Percentiles rank a stretch among this genome's conserved stretches.
Conservation (phyloP, 2,797 vertebrate species). For the Lerista edwardsae region DNA sequence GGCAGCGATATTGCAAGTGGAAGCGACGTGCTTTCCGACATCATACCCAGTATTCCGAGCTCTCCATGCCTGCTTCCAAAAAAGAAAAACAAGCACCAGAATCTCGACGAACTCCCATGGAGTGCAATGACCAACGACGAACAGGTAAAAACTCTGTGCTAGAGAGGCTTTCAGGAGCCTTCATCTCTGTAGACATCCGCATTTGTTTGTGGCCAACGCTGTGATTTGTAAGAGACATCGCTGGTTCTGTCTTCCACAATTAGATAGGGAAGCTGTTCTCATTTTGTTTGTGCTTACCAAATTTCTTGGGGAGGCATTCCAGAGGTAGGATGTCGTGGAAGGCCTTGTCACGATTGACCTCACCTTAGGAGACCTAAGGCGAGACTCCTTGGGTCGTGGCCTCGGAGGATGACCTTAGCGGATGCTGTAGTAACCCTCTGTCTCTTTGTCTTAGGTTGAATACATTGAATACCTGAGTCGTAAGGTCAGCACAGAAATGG, state of each 20-base stretch:
- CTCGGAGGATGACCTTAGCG: not conserved
- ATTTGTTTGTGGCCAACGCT: conserved; percentile 6
- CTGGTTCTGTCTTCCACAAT: no score
- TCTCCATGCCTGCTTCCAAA: conserved; percentile 95
- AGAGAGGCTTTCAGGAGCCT: not conserved
- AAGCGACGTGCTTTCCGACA: conserved; percentile 96
- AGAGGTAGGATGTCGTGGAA: no score
- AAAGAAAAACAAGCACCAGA: conserved; percentile 93
- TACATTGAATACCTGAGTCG: conserved; percentile 98
- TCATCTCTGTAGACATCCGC: not conserved
- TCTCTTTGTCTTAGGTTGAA: conserved; percentile 87
- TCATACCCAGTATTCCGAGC: conserved; percentile 96
- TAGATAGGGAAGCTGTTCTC: no score
- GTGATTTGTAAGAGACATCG: not conserved
- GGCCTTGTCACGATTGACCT: not conserved
- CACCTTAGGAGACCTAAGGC: not conserved
- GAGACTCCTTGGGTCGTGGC: not conserved
- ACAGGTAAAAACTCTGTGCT: conserved; percentile 79
- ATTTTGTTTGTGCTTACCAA: no score
- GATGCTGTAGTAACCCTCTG: conserved; percentile 28
- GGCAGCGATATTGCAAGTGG: conserved; percentile 97
- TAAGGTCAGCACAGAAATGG: conserved; percentile 99
- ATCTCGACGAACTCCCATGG: conserved; percentile 97
- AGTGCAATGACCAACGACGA: conserved; percentile 99
- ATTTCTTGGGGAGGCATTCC: not conserved